Evolutionary conservation across 1,140 invertebrate genomes (phyloP).

Genomic region (Drosophila miranda): DNA sequence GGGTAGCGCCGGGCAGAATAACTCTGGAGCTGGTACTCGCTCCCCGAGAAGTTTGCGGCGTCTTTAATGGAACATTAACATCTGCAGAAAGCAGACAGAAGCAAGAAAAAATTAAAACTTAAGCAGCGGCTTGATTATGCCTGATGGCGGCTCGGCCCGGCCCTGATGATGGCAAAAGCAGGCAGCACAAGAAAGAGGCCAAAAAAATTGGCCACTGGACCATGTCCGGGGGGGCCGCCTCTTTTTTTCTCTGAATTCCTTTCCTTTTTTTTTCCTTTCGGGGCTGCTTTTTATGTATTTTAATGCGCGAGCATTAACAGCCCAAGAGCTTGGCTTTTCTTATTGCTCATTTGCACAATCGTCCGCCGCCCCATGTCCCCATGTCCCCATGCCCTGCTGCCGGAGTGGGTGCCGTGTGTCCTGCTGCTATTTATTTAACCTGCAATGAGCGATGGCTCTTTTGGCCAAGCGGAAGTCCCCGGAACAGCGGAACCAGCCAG

Average conservation of each 20-base stretch:
- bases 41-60: slow-evolving; percentile 27
- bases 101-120: slow-evolving; percentile 38
- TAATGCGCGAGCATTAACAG: slow-evolving; percentile 73
- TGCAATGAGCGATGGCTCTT: slow-evolving; percentile 47
- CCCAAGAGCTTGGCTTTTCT: slow-evolving; percentile 73
- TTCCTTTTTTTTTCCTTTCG: slow-evolving; percentile 51
- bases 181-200: not conserved
- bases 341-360: slow-evolving; percentile 70
- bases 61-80: slow-evolving; percentile 53
- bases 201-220: slow-evolving; percentile 31
- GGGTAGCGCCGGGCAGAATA: not conserved
- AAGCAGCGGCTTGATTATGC: slow-evolving; percentile 63
- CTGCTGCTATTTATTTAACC: slow-evolving; percentile 26
- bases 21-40: slow-evolving; percentile 6
- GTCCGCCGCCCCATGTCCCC: slow-evolving; percentile 21
- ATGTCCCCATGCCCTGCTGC: not conserved
- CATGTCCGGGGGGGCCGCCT: slow-evolving; percentile 28
- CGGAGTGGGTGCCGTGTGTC: too few species aligned
- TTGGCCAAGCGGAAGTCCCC: slow-evolving; percentile 30
- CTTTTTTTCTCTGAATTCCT: slow-evolving; percentile 30
- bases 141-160: slow-evolving; percentile 43
- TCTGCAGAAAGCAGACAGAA: slow-evolving; percentile 17
- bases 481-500: not conserved
- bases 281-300: slow-evolving; percentile 49
- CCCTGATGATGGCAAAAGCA: not conserved